A percentile compares a stretch with the other conserved stretches of the same genome.
Conservation (phyloP, 2,888 invertebrate genomes). For the Dynastes maya region DNA sequence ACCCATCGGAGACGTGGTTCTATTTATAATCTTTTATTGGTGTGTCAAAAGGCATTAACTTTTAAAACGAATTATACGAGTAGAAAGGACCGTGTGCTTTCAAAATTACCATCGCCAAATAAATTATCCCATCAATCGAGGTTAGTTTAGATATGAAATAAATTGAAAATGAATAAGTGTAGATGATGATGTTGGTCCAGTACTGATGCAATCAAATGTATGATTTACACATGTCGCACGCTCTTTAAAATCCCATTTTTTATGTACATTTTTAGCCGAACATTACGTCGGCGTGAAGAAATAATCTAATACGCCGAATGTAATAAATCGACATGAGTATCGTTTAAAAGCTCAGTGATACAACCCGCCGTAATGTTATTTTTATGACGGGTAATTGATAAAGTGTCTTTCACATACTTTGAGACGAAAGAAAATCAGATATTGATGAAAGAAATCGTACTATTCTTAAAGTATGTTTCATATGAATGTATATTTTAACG, state of each 20-base stretch:
- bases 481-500: too few relatives aligned
- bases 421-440: too few relatives aligned
- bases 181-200: conserved; percentile 56
- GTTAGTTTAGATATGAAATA: conserved; percentile 53
- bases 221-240: conserved; percentile 55
- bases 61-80: conserved; percentile 40
- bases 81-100: conserved; percentile 20
- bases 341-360: too few relatives aligned
- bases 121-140: conserved; percentile 54
- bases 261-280: conserved; percentile 24
- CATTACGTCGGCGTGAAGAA: conserved; percentile 19
- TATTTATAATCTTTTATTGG: conserved; percentile 44
- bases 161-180: conserved; percentile 58
- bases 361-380: too few relatives aligned
- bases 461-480: too few relatives aligned
- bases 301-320: conserved; percentile 15
- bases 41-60: conserved; percentile 43
- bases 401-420: too few relatives aligned
- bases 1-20: conserved; percentile 37
- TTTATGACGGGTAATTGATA: too few relatives aligned
- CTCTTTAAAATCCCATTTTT: conserved; percentile 55
- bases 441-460: too few relatives aligned
- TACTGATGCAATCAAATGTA: conserved; percentile 55
- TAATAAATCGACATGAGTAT: too few relatives aligned
- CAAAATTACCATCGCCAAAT: conserved; percentile 49